Conservation (phyloP, 2,888 invertebrate species). For the Chaitophorus viminalis region DNA sequence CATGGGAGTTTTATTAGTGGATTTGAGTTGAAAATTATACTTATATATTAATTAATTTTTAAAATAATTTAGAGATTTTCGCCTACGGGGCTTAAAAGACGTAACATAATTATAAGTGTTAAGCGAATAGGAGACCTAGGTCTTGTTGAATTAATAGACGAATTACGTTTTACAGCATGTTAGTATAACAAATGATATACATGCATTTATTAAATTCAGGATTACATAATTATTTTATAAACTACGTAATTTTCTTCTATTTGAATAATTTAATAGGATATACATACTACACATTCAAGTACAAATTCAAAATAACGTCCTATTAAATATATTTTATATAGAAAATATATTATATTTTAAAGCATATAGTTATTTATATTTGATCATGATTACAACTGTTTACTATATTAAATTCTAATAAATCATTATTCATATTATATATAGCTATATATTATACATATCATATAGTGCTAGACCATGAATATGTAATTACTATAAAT, state of each 20-base stretch:
- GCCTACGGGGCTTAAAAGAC: not conserved
- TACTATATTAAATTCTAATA: too few relatives aligned
- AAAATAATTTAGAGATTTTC: not conserved
- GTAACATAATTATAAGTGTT: conserved; percentile 13
- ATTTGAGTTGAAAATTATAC: not conserved
- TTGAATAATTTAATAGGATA: not conserved
- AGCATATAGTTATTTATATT: too few relatives aligned
- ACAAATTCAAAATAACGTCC: not conserved
- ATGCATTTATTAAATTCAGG: not conserved
- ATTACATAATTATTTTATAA: not conserved
- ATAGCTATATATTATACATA: too few relatives aligned
- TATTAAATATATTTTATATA: not conserved
- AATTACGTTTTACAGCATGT: not conserved
- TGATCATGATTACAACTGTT: too few relatives aligned
- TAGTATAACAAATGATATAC: not conserved
- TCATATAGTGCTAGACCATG: too few relatives aligned
- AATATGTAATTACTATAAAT: too few relatives aligned
- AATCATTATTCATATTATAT: too few relatives aligned
- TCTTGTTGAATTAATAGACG: not conserved
- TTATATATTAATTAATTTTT: not conserved
- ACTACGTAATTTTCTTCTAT: not conserved
- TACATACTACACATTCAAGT: not conserved
- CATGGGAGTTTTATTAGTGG: conserved; percentile 8
- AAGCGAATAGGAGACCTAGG: not conserved
- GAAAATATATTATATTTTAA: too few relatives aligned